Evolutionary conservation across 2,797 vertebrate species (phyloP).

Genomic region (Ibycter americanus): DNA sequence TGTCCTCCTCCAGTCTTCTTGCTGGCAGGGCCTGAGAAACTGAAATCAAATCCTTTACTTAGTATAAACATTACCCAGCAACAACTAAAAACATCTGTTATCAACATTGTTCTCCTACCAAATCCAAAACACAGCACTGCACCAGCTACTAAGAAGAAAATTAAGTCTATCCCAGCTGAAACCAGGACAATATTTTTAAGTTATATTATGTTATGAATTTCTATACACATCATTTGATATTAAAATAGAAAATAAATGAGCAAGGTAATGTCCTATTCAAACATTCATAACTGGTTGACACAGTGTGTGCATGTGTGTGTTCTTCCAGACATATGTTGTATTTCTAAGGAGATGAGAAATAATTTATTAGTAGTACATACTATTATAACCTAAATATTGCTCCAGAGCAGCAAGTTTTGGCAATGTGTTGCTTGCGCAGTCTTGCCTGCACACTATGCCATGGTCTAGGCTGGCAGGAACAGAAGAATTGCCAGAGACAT

Average conservation of each 20-base stretch:
- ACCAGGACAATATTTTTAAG: not conserved
- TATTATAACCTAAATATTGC: not conserved
- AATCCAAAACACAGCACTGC: too few relatives aligned
- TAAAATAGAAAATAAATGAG: not conserved
- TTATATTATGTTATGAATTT: not conserved
- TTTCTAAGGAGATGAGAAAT: not conserved
- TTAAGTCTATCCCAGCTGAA: too few relatives aligned
- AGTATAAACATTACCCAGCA: too few relatives aligned
- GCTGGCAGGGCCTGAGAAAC: too few relatives aligned
- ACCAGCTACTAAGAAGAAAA: too few relatives aligned
- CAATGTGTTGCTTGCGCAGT: rapidly evolving
- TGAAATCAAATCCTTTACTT: too few relatives aligned
- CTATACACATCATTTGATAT: not conserved
- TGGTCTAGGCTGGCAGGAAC: not conserved
- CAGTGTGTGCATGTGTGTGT: not conserved
- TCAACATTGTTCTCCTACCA: too few relatives aligned
- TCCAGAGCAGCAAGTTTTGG: not conserved
- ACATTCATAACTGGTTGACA: not conserved
- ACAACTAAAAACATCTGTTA: too few relatives aligned
- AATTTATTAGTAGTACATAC: not conserved
- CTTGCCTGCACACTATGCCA: not conserved
- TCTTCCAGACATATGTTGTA: not conserved
- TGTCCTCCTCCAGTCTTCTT: too few relatives aligned
- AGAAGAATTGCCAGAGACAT: not conserved
- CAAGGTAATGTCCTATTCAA: not conserved